Conservation (phyloP, 1,140 invertebrate species). For the Eufriesea mexicana region DNA sequence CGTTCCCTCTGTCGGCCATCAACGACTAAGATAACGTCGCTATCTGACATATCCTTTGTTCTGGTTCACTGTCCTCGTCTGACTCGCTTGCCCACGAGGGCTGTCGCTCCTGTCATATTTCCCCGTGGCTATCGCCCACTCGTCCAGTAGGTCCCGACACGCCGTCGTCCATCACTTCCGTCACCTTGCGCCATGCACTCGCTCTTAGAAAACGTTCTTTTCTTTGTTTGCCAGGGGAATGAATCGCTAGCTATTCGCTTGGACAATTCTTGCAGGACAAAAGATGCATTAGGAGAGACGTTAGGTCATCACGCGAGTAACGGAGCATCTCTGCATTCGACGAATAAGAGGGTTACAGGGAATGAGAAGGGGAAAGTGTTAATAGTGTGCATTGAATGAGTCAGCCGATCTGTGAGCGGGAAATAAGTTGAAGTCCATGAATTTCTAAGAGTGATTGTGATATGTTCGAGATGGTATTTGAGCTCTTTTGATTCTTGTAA, state of each 20-base stretch:
- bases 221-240: neutral
- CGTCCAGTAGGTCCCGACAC: constrained; percentile 66
- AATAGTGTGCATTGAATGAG: no score
- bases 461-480: no score
- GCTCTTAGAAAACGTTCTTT: constrained; percentile 1
- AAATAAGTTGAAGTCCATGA: no score
- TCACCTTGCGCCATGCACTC: constrained; percentile 60
- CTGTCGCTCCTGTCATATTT: constrained; percentile 77
- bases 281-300: neutral
- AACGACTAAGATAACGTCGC: constrained; percentile 73
- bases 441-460: no score
- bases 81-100: constrained; percentile 76
- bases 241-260: neutral
- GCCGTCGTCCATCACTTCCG: constrained; percentile 75
- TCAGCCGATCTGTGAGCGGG: no score
- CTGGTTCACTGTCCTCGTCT: constrained; percentile 75
- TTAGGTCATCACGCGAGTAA: neutral
- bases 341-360: no score
- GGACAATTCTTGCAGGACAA: neutral
- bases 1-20: neutral
- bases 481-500: no score
- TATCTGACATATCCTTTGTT: constrained; percentile 75
- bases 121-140: constrained; percentile 68
- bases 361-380: no score
- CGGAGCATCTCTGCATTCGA: no score